phyloP scores from a whole-genome alignment of 2,797 vertebrate species.

The Sebastolobus alascanus region DNA sequence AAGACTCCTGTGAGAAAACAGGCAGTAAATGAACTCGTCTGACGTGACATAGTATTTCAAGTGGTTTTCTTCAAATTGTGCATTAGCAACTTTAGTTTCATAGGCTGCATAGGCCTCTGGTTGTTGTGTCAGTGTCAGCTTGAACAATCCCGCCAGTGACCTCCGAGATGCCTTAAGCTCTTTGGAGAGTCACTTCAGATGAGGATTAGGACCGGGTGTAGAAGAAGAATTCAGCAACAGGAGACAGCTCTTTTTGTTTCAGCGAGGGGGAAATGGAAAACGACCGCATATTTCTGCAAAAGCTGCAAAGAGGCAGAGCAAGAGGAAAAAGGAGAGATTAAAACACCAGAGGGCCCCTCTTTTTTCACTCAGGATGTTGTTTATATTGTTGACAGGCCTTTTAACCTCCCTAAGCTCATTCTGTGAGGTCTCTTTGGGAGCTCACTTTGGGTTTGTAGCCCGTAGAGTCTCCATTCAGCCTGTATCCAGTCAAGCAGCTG shows the following conservation, averaged over 20 bases:
- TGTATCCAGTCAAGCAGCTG: constrained; percentile 78
- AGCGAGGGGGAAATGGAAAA: constrained; percentile 70
- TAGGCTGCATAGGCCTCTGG: constrained; percentile 14
- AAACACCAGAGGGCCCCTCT: constrained; percentile 69
- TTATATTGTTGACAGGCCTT: constrained; percentile 83
- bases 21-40: constrained; percentile 15
- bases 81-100: constrained; percentile 16
- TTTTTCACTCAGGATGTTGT: constrained; percentile 72
- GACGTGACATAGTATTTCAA: constrained; percentile 30
- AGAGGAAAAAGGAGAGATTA: constrained; percentile 65
- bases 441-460: constrained; percentile 72
- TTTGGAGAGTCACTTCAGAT: constrained; percentile 80
- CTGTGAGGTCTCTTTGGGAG: constrained; percentile 81
- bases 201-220: constrained; percentile 72
- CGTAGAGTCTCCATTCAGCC: constrained; percentile 79
- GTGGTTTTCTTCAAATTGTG: constrained; percentile 15
- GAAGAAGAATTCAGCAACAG: constrained; percentile 70
- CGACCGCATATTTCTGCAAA: constrained; percentile 72
- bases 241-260: constrained; percentile 79
- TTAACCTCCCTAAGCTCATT: constrained; percentile 81
- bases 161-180: constrained; percentile 65
- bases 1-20: neutral
- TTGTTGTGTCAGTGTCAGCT: constrained; percentile 53
- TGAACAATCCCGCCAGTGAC: constrained; percentile 63
- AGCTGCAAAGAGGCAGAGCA: constrained; percentile 65